Percentiles rank a stretch among this genome's conserved stretches.
These are phyloP conservation scores for Limnothrissa miodon DNA, from an alignment of 2,113 vertebrate genomes.

Conservation along the genomic window DNA sequence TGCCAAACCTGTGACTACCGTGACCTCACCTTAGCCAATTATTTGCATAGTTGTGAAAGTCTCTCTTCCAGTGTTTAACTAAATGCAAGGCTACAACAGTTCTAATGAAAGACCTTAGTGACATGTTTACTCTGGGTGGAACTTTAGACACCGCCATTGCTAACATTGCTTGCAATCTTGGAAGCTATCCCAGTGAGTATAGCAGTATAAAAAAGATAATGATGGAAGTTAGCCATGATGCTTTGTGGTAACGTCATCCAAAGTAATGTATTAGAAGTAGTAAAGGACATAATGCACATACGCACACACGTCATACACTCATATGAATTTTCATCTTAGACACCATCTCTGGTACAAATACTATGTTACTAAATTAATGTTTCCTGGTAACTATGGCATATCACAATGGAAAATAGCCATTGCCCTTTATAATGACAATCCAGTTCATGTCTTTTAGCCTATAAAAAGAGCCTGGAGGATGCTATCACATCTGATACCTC, in stretches of 20 bases:
- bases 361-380: no score
- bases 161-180: no score
- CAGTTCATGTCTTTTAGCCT: slow-evolving; percentile 67
- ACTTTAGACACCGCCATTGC: no score
- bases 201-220: no score
- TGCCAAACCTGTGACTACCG: neutral
- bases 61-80: neutral
- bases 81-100: no score
- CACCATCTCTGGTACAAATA: no score
- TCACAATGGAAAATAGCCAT: neutral
- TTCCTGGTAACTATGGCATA: no score
- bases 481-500: slow-evolving; percentile 90
- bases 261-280: no score
- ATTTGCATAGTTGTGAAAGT: neutral
- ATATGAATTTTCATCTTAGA: neutral
- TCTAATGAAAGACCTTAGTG: neutral
- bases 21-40: neutral
- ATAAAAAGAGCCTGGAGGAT: slow-evolving; percentile 84
- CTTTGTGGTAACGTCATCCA: no score
- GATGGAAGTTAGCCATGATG: no score
- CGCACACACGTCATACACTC: neutral
- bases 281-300: neutral
- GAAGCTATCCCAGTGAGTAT: no score
- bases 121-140: neutral
- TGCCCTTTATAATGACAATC: neutral